phyloP scores from a whole-genome alignment of 2,113 vertebrate genomes.

The Alces alces region DNA sequence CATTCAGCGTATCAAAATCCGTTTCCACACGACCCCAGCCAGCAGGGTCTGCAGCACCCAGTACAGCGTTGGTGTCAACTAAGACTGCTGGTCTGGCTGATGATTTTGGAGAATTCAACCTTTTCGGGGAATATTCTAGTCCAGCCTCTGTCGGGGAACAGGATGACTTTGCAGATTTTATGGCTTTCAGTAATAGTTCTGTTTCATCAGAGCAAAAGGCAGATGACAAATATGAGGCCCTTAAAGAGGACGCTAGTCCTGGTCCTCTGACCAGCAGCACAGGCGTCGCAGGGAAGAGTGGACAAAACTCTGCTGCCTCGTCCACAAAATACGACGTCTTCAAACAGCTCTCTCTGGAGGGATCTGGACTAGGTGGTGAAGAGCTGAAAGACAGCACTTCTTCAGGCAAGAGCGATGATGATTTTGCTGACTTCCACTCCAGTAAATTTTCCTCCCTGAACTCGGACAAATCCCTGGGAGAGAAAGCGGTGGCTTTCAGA shows the following conservation, averaged over 20 bases:
- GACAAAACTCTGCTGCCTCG: conserved; percentile 57
- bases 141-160: conserved; percentile 77
- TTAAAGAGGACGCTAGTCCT: conserved; percentile 73
- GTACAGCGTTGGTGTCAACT: conserved; percentile 67
- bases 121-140: conserved; percentile 89
- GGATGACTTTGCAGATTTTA: conserved; percentile 98
- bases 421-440: conserved; percentile 96
- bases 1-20: conserved; percentile 68
- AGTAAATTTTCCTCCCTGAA: conserved; percentile 89
- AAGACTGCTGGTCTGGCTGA: conserved; percentile 83
- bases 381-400: conserved; percentile 86
- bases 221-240: conserved; percentile 73
- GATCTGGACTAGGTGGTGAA: conserved; percentile 81
- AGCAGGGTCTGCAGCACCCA: conserved; percentile 55
- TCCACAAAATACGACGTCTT: conserved; percentile 92
- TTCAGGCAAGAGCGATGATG: conserved; percentile 88
- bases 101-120: conserved; percentile 95
- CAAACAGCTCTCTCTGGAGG: conserved; percentile 92
- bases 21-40: conserved; percentile 67
- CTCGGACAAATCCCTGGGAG: conserved; percentile 90
- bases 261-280: conserved; percentile 64
- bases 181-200: conserved; percentile 91
- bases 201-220: conserved; percentile 78
- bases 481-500: conserved; percentile 93
- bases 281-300: conserved; percentile 64